Base-by-base conservation (phyloP, 2,113 vertebrate genomes). In the Onychostoma macrolepis region DNA sequence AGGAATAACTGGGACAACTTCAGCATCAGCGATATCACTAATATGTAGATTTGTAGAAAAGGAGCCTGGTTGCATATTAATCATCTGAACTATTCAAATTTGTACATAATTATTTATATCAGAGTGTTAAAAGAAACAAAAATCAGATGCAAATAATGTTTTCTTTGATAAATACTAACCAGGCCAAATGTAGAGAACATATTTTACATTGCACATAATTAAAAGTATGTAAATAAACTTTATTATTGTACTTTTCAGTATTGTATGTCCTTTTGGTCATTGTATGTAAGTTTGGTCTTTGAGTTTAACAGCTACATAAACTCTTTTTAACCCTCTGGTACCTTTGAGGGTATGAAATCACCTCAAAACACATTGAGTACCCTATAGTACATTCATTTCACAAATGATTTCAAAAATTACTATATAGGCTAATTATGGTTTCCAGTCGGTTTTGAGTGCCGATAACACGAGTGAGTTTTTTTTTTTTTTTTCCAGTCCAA, bases 31-130 rank as follows among this genome's bases (percentile, higher is more conserved):
- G 45, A 53, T 71, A 71, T 83, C 28, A 83, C 65, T 71, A 83
- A 71, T 83, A 71, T 83, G 81, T 48, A 71, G 11, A 71, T 71
- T 83, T 71, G 10, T 83, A 33, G 41, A 69, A 21, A 65, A 24
- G 13, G 12, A 26, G 15, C 7, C 56, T 82, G 80, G 36, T 41
- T 83, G n/a, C 19, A 56, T 21, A 79, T 79, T 4, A 79, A 43
- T 26, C 19, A 80, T 26, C 38, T 26, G 4, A 58, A 79, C 4
- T 58, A 63, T 9, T 33, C 19, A 33, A 4, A 9, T 67, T 65
- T 82, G 58, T 82, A 82, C 38, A 67, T 36, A 80, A 45, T 67
- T 82, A 15, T 82, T 63, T 81, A 36, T 63, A 26, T 81, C 36
- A 67, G 12, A 26, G 7, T n/a, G 50, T 80, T 12, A 61, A 79